These are phyloP conservation scores for Bursaphelenchus okinawaensis DNA, from an alignment of 2,888 invertebrate species.

Conservation along the genomic window DNA sequence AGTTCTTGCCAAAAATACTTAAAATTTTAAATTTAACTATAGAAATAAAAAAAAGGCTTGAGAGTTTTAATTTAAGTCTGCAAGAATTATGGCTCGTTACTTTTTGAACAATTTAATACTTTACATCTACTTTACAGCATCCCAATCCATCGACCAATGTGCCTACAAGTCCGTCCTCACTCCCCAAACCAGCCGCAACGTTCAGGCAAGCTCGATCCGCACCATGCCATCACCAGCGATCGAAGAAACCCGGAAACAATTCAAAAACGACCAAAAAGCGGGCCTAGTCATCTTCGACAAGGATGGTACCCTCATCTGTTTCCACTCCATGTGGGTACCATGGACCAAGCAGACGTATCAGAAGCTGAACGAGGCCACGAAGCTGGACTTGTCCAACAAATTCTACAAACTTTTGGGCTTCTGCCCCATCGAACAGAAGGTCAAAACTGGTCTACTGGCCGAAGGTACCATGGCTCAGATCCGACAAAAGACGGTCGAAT, in stretches of 20 bases:
- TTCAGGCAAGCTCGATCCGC: background rate
- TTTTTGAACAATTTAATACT: too few relatives aligned
- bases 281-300: constrained; percentile 61
- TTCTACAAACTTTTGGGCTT: constrained; percentile 59
- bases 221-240: background rate
- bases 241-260: constrained; percentile 7
- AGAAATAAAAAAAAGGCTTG: background rate
- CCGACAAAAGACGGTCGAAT: constrained; percentile 53
- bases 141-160: background rate
- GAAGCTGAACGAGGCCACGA: constrained; percentile 56
- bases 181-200: background rate
- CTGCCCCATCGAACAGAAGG: constrained; percentile 53
- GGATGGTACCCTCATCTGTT: constrained; percentile 62
- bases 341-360: constrained; percentile 57
- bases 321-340: constrained; percentile 61
- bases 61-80: too few relatives aligned
- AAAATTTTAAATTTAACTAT: background rate
- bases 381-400: constrained; percentile 56
- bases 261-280: constrained; percentile 17
- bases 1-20: background rate
- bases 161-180: background rate
- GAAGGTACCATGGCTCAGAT: constrained; percentile 59
- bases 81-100: too few relatives aligned
- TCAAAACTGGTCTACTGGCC: constrained; percentile 58
- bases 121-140: too few relatives aligned